Evolutionary conservation across 2,888 invertebrate genomes (phyloP).

Genomic region (Acanthosepion pharaonis): DNA sequence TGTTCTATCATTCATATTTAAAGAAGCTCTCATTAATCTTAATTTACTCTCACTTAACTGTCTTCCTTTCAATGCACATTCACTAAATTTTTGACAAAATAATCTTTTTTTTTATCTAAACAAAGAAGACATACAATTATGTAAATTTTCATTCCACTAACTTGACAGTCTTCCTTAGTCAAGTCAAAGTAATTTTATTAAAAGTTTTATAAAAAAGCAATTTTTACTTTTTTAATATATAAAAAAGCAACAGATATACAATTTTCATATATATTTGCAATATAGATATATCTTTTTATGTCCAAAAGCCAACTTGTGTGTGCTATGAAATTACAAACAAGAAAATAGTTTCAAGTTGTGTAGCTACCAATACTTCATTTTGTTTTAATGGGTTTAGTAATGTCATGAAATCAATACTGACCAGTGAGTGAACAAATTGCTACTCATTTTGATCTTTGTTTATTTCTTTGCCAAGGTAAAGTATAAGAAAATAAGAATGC

Average conservation of each 20-base stretch:
- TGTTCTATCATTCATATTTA: conserved; percentile 2
- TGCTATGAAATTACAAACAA: background rate
- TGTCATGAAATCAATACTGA: too few relatives aligned
- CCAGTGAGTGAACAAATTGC: too few relatives aligned
- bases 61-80: background rate
- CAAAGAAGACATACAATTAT: background rate
- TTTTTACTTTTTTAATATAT: background rate
- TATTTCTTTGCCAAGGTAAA: too few relatives aligned
- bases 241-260: background rate
- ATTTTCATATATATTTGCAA: background rate
- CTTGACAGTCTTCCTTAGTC: background rate
- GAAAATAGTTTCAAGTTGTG: too few relatives aligned
- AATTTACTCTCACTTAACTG: background rate
- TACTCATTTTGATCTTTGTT: too few relatives aligned
- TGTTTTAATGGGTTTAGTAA: too few relatives aligned
- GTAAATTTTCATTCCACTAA: background rate
- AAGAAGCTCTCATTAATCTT: conserved; percentile 4
- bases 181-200: background rate
- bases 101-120: background rate
- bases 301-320: too few relatives aligned
- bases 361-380: too few relatives aligned
- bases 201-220: background rate
- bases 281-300: background rate
- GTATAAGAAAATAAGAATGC: too few relatives aligned
- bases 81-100: conserved; percentile 4